These are phyloP conservation scores for Potamarius usumacintae DNA, from an alignment of 2,113 vertebrate genomes.

Conservation along the genomic window DNA sequence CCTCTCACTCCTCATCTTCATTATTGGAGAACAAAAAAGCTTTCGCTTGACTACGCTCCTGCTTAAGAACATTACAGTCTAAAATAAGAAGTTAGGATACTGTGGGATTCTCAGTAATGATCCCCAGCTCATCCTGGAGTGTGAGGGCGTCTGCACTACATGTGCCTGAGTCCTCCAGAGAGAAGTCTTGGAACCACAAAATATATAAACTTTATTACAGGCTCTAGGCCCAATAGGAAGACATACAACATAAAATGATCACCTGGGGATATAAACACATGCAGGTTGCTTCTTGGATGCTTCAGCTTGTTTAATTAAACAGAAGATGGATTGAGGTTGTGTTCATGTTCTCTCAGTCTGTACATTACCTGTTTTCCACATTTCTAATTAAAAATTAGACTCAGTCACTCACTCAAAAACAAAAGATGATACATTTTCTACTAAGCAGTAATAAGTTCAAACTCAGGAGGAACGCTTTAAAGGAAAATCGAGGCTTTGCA, in stretches of 20 bases:
- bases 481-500: not conserved
- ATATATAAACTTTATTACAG: too few species aligned
- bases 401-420: not conserved
- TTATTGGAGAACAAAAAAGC: not conserved
- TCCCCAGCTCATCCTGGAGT: slow-evolving; percentile 66
- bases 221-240: too few species aligned
- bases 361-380: not conserved
- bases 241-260: too few species aligned
- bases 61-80: not conserved
- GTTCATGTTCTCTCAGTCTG: not conserved
- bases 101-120: slow-evolving; percentile 63
- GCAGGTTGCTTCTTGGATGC: slow-evolving; percentile 5
- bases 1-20: not conserved
- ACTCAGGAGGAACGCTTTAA: not conserved
- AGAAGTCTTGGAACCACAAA: slow-evolving; percentile 75
- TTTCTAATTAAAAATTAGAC: not conserved
- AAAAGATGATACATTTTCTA: not conserved
- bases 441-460: not conserved
- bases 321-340: not conserved
- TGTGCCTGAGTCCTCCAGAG: slow-evolving; percentile 64
- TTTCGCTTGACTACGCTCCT: not conserved
- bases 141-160: slow-evolving; percentile 71
- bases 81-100: not conserved
- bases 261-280: slow-evolving; percentile 64
- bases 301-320: not conserved